Evolutionary conservation across 2,888 invertebrate species (phyloP), one percentile per base, ranked within the genome.

Genomic region (Drosophila formosana): DNA sequence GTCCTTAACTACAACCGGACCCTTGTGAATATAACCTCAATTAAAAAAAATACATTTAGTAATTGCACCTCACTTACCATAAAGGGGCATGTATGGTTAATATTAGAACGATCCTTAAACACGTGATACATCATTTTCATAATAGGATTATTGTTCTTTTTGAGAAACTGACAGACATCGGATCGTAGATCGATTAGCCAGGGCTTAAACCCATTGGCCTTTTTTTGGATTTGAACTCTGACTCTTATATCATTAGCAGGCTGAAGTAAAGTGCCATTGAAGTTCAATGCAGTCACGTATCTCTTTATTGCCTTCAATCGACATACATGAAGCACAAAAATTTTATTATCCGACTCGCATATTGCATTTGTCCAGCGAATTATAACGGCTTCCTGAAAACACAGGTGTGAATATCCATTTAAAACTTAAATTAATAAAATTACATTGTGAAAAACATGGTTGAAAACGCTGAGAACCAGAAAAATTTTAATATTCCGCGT

Each of bases 81-180:
- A 66, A 25, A 66, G 0, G 73, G 73, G 13, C 73, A 73, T 1
- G 70, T 52, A 23, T 71, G 70, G 8, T 66, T 73, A 3, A 73
- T 13, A 8, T 71, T 70, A 1, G 70, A 58, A 26, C n/a, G 9
- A 4, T 67, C 55, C n/a, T 46, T 64, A 9, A 73, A 32, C 0
- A 41, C 1, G 3, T 45, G 9, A 3, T 51, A 61, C 1, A 51
- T 0, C 0, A 64, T 7, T 9, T 58, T 63, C 2, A 51, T 5
- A 28, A 56, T 1, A 5, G 75, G 63, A 46, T 75, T 55, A n/a
- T 50, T 37, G 13, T 37, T 18, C 3, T 23, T 56, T 3, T 9
- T 41, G 0, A 62, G 9, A 58, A 60, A 61, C 8, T 49, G 6
- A 8, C 66, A 74, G 0, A 34, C 39, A 49, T 74, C 60, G 47